Base-by-base conservation (phyloP, 2,797 vertebrate species). In the Pangasius krempfi region DNA sequence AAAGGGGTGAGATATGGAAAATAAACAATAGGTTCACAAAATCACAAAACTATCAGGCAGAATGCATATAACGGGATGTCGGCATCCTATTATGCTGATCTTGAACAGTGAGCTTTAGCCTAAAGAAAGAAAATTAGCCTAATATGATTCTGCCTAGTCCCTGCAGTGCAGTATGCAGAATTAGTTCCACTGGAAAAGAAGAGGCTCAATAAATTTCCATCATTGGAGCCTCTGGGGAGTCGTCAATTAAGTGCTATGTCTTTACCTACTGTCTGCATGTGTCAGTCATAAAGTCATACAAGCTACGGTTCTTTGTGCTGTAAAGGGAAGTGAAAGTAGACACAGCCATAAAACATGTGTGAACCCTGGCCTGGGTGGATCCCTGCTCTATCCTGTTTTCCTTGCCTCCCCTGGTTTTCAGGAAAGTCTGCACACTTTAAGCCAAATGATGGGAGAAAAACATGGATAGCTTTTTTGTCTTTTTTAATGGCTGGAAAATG, bases 301-400 rank as follows among this genome's bases (percentile, higher is more conserved):
- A 75, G 72, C 86, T 81, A 62, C 1, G 20, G n/a, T 58, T 85
- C 84, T 87, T 89, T 81, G 47, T 37, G 8, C 58, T 90, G 76
- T 87, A 88, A 81, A 56, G 56, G 90, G 88, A 93, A 92, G 87
- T 85, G 64, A 93, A 83, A 80, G 47, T n/a, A 66, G 70, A 78
- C 50, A 30, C 66, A 62, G 66, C 58, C 52, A 78, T 40, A 47
- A 91, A 86, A 70, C 56, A 78, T 27, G 12, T 56, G 88, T 83
- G 86, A 90, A 78, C 84, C 89, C 81, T 70, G 40, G 22, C 83
- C 90, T 90, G 91, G 92, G 92, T 90, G 91, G 90, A 84, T 79
- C 60, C 56, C 62, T 80, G 22, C 85, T 75, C 89, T 88, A 87
- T 91, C 81, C 89, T 89, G 89, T 92, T 89, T 89, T 87, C 60